phyloP scores from a whole-genome alignment of 1,140 invertebrate species.

The Brachionus rotundiformis region DNA sequence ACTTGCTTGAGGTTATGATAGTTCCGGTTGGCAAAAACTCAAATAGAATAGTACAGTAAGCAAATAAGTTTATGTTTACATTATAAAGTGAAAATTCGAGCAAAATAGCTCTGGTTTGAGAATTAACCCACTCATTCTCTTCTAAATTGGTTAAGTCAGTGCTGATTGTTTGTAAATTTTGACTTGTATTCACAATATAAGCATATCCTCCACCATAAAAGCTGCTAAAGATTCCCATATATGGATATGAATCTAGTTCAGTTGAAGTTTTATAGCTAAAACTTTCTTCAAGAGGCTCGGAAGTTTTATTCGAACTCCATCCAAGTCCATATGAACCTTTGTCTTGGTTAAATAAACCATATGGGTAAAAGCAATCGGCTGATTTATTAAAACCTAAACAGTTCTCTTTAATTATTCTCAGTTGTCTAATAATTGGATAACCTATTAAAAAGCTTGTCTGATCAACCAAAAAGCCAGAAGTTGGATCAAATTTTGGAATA shows the following conservation, averaged over 20 bases:
- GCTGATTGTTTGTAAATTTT: conserved; percentile 57
- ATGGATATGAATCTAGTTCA: conserved; percentile 64
- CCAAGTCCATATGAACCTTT: not conserved
- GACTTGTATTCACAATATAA: conserved; percentile 61
- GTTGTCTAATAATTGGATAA: conserved; percentile 66
- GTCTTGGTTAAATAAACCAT: conserved; percentile 25
- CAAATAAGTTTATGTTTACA: conserved; percentile 67
- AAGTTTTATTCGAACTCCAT: conserved; percentile 6
- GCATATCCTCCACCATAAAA: conserved; percentile 69
- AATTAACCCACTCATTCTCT: conserved; percentile 67
- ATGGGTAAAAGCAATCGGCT: not conserved
- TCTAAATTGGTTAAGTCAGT: conserved; percentile 66
- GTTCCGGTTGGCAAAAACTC: conserved; percentile 67
- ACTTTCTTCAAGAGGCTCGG: not conserved
- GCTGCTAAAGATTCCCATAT: conserved; percentile 62
- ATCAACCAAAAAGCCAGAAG: conserved; percentile 65
- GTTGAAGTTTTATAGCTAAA: conserved; percentile 44
- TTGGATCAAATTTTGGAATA: not conserved
- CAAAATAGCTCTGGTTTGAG: conserved; percentile 67
- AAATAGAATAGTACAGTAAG: conserved; percentile 64
- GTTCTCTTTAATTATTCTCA: conserved; percentile 56
- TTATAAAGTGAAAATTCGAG: conserved; percentile 70
- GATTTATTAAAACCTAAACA: not conserved
- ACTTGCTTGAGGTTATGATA: conserved; percentile 64
- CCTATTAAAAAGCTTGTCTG: conserved; percentile 67